Evolutionary conservation across 2,113 vertebrate genomes (phyloP).

Genomic region (human (Homo sapiens)): DNA sequence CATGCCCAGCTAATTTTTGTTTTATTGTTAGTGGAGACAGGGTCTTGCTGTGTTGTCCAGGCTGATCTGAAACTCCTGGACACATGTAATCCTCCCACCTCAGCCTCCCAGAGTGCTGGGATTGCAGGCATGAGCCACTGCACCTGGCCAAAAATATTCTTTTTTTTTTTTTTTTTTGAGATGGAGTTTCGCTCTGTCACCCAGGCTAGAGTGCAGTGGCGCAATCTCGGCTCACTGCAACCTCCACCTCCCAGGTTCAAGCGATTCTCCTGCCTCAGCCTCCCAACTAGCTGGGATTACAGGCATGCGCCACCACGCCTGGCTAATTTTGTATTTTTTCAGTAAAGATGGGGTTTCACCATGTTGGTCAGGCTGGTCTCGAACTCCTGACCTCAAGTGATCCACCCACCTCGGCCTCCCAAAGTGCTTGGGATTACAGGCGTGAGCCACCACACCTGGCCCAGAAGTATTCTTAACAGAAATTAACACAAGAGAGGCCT

Average conservation of each 20-base stretch:
- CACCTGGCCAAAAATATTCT: too few species aligned
- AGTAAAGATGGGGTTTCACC: neutral
- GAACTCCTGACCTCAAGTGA: neutral
- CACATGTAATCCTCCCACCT: too few species aligned
- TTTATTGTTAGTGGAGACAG: too few species aligned
- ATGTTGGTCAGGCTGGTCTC: neutral
- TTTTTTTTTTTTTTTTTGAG: too few species aligned
- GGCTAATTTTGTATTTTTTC: neutral
- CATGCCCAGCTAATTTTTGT: too few species aligned
- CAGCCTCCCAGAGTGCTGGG: too few species aligned
- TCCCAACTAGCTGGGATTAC: neutral
- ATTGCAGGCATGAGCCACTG: too few species aligned
- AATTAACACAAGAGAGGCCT: neutral
- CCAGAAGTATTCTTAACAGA: neutral
- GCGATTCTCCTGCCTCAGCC: neutral
- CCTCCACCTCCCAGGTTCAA: neutral
- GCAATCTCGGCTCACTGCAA: neutral
- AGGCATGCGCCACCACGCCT: neutral
- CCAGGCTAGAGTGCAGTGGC: neutral
- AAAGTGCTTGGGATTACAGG: neutral
- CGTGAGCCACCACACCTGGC: neutral
- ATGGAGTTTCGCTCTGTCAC: too few species aligned
- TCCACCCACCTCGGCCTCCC: neutral
- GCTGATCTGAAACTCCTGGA: too few species aligned
- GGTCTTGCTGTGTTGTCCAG: too few species aligned